Evolutionary conservation across 2,113 vertebrate genomes (phyloP), one percentile per base, ranked within the genome.

Genomic region (Hydrolagus affinis): DNA sequence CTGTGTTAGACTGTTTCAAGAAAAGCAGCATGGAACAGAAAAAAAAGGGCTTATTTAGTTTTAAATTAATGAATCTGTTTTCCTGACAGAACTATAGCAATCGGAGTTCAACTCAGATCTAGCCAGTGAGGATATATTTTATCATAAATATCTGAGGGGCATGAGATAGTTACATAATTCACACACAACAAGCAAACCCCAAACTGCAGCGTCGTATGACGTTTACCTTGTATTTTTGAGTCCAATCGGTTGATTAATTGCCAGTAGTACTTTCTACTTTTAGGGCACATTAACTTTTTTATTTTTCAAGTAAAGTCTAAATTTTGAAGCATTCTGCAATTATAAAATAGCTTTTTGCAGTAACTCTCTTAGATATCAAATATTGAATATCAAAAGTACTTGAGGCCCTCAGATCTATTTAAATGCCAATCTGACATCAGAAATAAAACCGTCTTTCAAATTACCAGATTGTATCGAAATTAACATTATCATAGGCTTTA

Each of bases 21-120:
- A 76, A 86, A 0, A 88, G 1, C 4, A 90, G 87, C 87, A 86
- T 70, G 10, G 77, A 75, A 10, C 88, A 87, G 86, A 89, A 80
- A 68, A 90, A 85, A 87, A 93, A 89, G 21, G 90, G 91, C 8
- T 90, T 91, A 86, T 93, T 94, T 86, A 87, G 93, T 0, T 90
- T 87, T 86, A 92, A 92, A 17, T 90, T 95, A 7, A 89, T 91
- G 3, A 91, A 88, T 90, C 89, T 94, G 85, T 94, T 95, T 90
- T 89, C 91, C 87, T 91, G 91, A 89, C 23, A 25, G 57, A 44
- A 25, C 12, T 28, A 23, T 1, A 56, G 11, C 0, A 44, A 11
- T 78, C n/a, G 25, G 4, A 0, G n/a, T 25, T 78, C 1, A 56
- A 62, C 28, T 23, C 12, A 62, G n/a, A 7, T 78, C 62, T 62